Base-by-base conservation (phyloP, 2,113 vertebrate genomes). In the Pterophyllum scalare region DNA sequence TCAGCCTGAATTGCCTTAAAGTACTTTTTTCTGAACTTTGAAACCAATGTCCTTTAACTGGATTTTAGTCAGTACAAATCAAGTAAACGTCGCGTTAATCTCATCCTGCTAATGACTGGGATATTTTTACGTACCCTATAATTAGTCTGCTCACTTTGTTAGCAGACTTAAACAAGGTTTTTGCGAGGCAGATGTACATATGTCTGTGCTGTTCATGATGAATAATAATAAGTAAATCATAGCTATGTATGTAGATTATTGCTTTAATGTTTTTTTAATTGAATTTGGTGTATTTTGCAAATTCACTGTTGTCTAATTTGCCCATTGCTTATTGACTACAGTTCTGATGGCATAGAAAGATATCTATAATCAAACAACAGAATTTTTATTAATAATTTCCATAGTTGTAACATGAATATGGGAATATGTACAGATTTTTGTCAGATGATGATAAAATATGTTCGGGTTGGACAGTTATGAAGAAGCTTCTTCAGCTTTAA, bases 81-180 rank as follows among this genome's bases (percentile, higher is more conserved):
- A 56, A 14, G 54, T 67, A 43, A 43, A 61, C 12, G 57, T 38
- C 77, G 81, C 81, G 83, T 88, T 81, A 86, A 86, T 22, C 74
- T 82, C 60, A 76, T 70, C 67, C 40, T 52, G 49, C 82, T 82
- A 87, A 88, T 81, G 87, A 85, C 62, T 35, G 15, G 43, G 90
- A 33, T 94, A 91, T 93, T 91, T 94, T 89, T 93, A 89, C 81
- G 88, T 65, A 6, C 5, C 24, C 91, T 94, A 93, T 91, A 92
- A 87, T 88, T 91, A 92, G 93, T 80, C 22, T 35, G 75, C 49
- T 83, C 70, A 74, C 13, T 82, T 87, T 76, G 67, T 67, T 77
- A 43, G 64, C 40, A 57, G 65, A 72, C 54, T 72, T 78, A 64
- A 58, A 60, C 59, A 14, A 17, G 7, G 11, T 40, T 75, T 72